Evolutionary conservation across 1,140 invertebrate species (phyloP), one percentile per base, ranked within the genome.

Genomic region (Lamellibrachia luymesi): DNA sequence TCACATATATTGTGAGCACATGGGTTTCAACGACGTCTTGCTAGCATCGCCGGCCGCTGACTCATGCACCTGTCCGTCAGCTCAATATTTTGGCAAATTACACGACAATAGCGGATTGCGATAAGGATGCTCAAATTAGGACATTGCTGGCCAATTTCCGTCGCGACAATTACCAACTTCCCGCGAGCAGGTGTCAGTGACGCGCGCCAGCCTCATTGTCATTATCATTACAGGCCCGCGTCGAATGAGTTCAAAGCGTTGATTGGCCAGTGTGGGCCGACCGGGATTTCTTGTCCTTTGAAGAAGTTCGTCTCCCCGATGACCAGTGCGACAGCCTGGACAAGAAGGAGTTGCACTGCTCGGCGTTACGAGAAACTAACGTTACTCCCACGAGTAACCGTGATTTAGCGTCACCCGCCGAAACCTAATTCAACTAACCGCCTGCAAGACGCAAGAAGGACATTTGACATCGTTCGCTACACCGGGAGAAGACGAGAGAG

Each of bases 111-210:
- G 64, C 64, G 64, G 64, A 80, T 80, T 80, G 64, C 64, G 64
- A 80, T 80, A 80, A 80, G 64, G 64, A 80, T 80, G 64, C 64
- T 80, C 64, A 80, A 80, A 80, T 80, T 80, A 80, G 64, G 64
- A 80, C 64, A 22, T 80, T 80, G 64, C 64, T 80, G 64, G 64
- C 64, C 64, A 80, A 80, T 80, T 80, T 80, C 64, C 64, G 64
- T 22, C 64, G 64, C 64, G 64, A 80, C 64, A 80, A 80, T 80
- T 80, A 80, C 64, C 64, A 80, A 80, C 64, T 80, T 80, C 64
- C 64, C 13, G 64, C 64, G 64, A 17, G 64, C 64, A 80, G 64
- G 64, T 80, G 64, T 80, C 64, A 22, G 64, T 80, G 64, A 2
- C 64, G 64, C 64, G 64, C 64, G 64, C 64, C 64, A 22, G 64